phyloP scores from a whole-genome alignment of 2,888 invertebrate species.

The Agrotis ipsilon region DNA sequence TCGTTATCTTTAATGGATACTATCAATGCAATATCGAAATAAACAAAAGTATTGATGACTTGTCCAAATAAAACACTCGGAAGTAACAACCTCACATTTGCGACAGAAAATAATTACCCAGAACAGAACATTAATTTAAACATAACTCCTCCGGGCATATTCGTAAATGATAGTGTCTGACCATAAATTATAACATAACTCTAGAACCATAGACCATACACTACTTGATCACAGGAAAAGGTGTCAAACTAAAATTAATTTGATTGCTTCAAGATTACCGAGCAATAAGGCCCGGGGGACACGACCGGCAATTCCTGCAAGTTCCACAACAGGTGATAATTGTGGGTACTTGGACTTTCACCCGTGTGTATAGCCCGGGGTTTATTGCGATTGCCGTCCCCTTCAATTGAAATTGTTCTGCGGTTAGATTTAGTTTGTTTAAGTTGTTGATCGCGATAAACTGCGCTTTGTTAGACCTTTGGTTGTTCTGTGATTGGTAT shows the following conservation, averaged over 20 bases:
- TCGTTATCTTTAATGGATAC: no score
- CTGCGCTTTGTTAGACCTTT: conserved; percentile 34
- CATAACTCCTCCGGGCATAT: conserved; percentile 45
- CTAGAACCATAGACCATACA: conserved; percentile 49
- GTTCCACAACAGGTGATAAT: conserved; percentile 66
- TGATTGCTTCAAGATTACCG: conserved; percentile 67
- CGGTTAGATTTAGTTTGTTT: conserved; percentile 62
- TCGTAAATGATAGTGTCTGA: conserved; percentile 53
- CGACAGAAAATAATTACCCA: conserved; percentile 49
- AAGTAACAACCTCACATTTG: conserved; percentile 20
- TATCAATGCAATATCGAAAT: no score
- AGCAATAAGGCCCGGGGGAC: conserved; percentile 66
- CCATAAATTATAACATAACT: conserved; percentile 44
- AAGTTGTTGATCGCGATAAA: conserved; percentile 55
- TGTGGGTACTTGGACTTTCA: conserved; percentile 68
- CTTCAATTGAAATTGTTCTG: conserved; percentile 62
- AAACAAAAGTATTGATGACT: no score
- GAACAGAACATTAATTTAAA: conserved; percentile 39
- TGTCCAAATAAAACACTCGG: background rate
- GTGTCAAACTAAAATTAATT: conserved; percentile 70
- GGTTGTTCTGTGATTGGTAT: conserved; percentile 10
- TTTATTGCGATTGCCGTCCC: conserved; percentile 60
- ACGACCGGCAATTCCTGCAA: conserved; percentile 58
- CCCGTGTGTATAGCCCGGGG: conserved; percentile 57
- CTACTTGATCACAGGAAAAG: conserved; percentile 65